Percentiles rank a stretch among this genome's conserved stretches.
Conservation (phyloP, 2,888 invertebrate species). For the Sinopyrophorus schimmeli region DNA sequence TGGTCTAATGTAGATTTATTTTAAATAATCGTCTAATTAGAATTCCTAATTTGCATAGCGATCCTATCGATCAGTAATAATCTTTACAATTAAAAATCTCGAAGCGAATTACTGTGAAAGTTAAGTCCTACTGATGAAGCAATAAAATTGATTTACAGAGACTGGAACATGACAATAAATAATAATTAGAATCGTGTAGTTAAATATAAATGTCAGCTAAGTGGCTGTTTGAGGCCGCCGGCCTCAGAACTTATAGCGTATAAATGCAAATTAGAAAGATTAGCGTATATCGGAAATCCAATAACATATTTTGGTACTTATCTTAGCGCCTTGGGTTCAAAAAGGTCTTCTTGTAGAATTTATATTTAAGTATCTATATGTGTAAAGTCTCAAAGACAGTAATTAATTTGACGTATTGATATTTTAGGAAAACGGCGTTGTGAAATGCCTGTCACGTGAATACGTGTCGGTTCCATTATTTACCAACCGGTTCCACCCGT, state of each 20-base stretch:
- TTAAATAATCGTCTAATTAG: slow-evolving; percentile 13
- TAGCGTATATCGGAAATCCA: slow-evolving; percentile 42
- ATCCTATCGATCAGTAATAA: slow-evolving; percentile 15
- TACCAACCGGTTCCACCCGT: slow-evolving; percentile 37
- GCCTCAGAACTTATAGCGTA: slow-evolving; percentile 46
- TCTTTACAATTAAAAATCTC: slow-evolving; percentile 21
- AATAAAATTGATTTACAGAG: slow-evolving; percentile 48
- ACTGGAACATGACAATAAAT: slow-evolving; percentile 49
- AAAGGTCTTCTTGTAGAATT: slow-evolving; percentile 10
- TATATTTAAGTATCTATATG: slow-evolving; percentile 12
- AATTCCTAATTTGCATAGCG: slow-evolving; percentile 14
- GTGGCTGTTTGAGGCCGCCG: slow-evolving; percentile 45
- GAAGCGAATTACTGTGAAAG: slow-evolving; percentile 28
- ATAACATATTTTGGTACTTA: slow-evolving; percentile 39
- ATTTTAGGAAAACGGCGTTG: slow-evolving; percentile 34
- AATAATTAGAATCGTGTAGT: slow-evolving; percentile 53
- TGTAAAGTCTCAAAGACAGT: slow-evolving; percentile 42
- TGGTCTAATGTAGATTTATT: slow-evolving; percentile 19
- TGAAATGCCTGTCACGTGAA: slow-evolving; percentile 32
- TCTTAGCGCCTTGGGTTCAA: slow-evolving; percentile 7
- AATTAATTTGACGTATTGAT: slow-evolving; percentile 45
- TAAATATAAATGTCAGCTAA: slow-evolving; percentile 52
- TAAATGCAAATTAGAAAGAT: slow-evolving; percentile 46
- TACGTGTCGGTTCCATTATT: slow-evolving; percentile 37
- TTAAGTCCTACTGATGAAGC: slow-evolving; percentile 44